phyloP scores from a whole-genome alignment of 1,140 invertebrate species.

The Trichonephila inaurata region DNA sequence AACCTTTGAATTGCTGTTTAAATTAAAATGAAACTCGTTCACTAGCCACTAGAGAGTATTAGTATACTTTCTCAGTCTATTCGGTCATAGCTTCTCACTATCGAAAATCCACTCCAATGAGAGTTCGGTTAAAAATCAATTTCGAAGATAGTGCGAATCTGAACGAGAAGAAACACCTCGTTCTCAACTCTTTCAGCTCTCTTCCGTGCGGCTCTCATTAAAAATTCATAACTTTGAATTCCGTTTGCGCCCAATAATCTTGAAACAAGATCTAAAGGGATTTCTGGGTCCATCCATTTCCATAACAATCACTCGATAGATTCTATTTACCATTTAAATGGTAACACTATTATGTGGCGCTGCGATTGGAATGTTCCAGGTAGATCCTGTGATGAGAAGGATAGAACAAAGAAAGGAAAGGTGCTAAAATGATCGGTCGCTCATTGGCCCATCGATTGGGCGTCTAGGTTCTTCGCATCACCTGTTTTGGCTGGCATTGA shows the following conservation, averaged over 20 bases:
- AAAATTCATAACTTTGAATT: conserved; percentile 39
- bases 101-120: background rate
- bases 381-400: background rate
- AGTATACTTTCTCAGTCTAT: background rate
- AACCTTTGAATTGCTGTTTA: background rate
- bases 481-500: conserved; percentile 67
- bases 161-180: background rate
- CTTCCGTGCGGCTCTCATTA: background rate
- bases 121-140: background rate
- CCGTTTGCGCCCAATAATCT: conserved; percentile 33
- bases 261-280: conserved; percentile 41
- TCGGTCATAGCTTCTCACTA: background rate
- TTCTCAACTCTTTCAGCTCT: background rate
- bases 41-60: background rate
- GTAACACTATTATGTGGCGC: background rate
- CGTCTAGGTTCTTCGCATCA: conserved; percentile 57
- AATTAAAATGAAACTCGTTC: background rate
- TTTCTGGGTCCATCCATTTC: conserved; percentile 39
- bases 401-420: conserved; percentile 15
- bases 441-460: conserved; percentile 60
- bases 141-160: background rate
- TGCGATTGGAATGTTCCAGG: background rate
- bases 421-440: conserved; percentile 33
- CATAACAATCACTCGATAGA: conserved; percentile 42
- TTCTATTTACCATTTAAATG: conserved; percentile 52